These are phyloP conservation scores for Drosophila fungiperda DNA, from an alignment of 2,888 invertebrate species.

Conservation along the genomic window DNA sequence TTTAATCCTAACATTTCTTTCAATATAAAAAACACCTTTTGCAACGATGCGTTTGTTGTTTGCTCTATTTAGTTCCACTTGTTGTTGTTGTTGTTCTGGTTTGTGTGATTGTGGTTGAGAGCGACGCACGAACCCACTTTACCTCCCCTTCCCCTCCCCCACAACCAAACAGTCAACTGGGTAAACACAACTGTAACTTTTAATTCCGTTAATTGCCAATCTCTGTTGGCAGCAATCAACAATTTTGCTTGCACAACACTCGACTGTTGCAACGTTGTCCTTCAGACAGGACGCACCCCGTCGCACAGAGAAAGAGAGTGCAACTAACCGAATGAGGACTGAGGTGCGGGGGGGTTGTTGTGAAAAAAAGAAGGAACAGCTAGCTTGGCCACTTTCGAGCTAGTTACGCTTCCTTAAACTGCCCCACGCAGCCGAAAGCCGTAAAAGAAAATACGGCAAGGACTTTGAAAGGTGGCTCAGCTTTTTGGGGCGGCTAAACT, in stretches of 20 bases:
- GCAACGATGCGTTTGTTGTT: conserved; percentile 29
- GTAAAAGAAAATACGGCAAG: conserved; percentile 70
- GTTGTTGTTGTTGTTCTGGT: conserved; percentile 43
- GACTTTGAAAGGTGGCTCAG: conserved; percentile 28
- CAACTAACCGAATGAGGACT: conserved; percentile 31
- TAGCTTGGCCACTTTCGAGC: conserved; percentile 28
- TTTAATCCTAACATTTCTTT: not conserved
- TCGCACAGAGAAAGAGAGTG: conserved; percentile 30
- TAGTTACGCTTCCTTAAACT: conserved; percentile 76
- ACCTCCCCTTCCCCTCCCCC: conserved; percentile 2
- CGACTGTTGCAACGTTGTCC: conserved; percentile 78
- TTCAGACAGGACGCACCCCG: conserved; percentile 61
- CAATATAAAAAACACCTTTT: conserved; percentile 63
- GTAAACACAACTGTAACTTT: conserved; percentile 82
- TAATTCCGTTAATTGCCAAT: conserved; percentile 85
- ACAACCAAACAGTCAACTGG: conserved; percentile 31
- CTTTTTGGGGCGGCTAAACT: conserved; percentile 70
- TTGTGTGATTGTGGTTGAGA: conserved; percentile 35
- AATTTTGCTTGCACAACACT: conserved; percentile 83
- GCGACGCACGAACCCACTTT: not conserved
- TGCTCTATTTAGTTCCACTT: conserved; percentile 25
- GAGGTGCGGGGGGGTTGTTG: not conserved
- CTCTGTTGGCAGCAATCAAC: conserved; percentile 83
- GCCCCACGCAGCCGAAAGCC: conserved; percentile 55
- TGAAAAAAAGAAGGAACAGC: not conserved